These are phyloP conservation scores for Eristalis tenax DNA, from an alignment of 2,888 invertebrate genomes.

Conservation along the genomic window DNA sequence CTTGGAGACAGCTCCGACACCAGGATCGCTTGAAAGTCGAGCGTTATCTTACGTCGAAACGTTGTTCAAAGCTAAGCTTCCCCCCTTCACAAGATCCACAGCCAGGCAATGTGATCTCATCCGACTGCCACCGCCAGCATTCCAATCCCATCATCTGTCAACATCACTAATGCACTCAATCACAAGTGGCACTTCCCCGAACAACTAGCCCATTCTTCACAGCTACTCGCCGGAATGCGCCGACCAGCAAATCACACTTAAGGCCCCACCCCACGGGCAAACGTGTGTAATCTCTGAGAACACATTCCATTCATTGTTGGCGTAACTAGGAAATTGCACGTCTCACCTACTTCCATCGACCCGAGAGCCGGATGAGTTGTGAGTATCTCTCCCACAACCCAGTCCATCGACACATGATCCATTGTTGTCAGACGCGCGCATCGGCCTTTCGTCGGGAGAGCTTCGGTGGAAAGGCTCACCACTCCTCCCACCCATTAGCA, in stretches of 20 bases:
- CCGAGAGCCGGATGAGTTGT: slow-evolving; percentile 11
- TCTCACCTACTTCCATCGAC: slow-evolving; percentile 42
- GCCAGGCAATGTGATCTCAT: background rate
- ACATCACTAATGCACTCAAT: background rate
- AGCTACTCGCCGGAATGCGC: background rate
- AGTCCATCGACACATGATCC: slow-evolving; percentile 18
- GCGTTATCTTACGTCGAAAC: no score
- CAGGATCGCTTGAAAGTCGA: no score
- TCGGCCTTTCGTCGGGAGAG: slow-evolving; percentile 4
- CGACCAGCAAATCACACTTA: background rate
- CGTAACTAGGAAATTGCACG: slow-evolving; percentile 44
- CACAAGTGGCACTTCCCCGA: background rate
- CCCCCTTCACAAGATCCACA: no score
- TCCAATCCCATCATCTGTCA: background rate
- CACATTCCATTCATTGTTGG: slow-evolving; percentile 45
- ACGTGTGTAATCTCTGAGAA: background rate
- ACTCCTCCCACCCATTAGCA: slow-evolving; percentile 59
- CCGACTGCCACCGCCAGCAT: background rate
- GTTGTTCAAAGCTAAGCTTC: no score
- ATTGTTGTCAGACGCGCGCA: slow-evolving; percentile 40
- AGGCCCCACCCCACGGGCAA: background rate
- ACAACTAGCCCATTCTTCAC: background rate
- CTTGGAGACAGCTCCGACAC: no score
- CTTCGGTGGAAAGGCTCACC: slow-evolving; percentile 45
- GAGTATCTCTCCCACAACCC: slow-evolving; percentile 11